Conservation (phyloP, 2,797 vertebrate genomes). For the Capromys pilorides region DNA sequence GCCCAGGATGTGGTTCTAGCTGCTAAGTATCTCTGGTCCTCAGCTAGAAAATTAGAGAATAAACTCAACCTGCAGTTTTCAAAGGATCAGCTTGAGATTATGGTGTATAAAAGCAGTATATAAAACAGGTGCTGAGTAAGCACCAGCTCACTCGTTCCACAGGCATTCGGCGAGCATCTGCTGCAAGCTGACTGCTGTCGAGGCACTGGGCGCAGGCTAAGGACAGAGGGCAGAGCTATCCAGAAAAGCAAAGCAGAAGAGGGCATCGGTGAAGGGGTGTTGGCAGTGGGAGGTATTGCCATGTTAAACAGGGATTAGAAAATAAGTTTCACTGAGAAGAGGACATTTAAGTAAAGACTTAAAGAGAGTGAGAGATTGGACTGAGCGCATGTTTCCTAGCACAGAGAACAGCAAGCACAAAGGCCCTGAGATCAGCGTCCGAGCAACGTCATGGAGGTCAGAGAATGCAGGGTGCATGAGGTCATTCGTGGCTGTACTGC, state of each 20-base stretch:
- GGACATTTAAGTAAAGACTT: background rate
- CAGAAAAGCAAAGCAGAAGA: constrained; percentile 10
- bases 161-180: background rate
- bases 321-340: background rate
- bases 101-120: background rate
- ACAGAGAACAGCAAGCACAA: constrained; percentile 27
- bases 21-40: background rate
- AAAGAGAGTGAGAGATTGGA: background rate
- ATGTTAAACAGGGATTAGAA: background rate
- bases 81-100: background rate
- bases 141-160: background rate
- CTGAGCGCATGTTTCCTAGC: background rate
- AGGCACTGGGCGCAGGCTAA: background rate
- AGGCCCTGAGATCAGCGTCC: background rate
- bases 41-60: background rate
- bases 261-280: too few relatives aligned
- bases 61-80: background rate
- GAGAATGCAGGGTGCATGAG: background rate
- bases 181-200: background rate
- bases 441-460: background rate
- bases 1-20: background rate
- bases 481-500: background rate
- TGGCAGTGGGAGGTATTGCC: too few relatives aligned
- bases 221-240: background rate
- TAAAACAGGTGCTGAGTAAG: background rate